Evolutionary conservation across 2,797 vertebrate species (phyloP), one percentile per base, ranked within the genome.

Genomic region (Echeneis naucrates): DNA sequence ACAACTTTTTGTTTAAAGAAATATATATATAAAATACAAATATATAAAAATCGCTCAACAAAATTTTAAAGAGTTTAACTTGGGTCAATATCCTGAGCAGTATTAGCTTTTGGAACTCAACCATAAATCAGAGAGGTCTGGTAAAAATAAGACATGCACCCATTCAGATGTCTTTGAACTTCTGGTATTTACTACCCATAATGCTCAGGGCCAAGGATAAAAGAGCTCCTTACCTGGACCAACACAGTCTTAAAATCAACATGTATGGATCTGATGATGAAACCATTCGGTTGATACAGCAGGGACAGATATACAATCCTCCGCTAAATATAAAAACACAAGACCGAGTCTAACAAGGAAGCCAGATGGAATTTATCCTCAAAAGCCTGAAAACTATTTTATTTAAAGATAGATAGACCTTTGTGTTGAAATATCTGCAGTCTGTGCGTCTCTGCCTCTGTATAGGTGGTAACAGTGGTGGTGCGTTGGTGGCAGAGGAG

Each of bases 401-500:
- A 51, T 30, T 52, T 52, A 9, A 52, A 30, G n/a, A n/a, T n/a
- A n/a, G n/a, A n/a, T n/a, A n/a, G n/a, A n/a, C n/a, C n/a, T 23
- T 51, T 32, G 45, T 70, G 23, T 26, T 63, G 19, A 72, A 53
- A 33, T 27, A 53, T 38, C 42, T 50, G 2, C 48, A 54, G 64
- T 62, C 60, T 48, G 42, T 55, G 47, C 14, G 23, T 33, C 5
- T 81, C 44, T 81, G 40, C 82, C 5, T 69, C 42, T 45, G 40
- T 58, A 23, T 81, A 94, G 94, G 87, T 47, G 80, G 80, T 2
- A 63, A 60, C 16, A 61, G 58, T 21, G 68, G 47, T 6, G 33
- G 62, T 2, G 69, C n/a, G n/a, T n/a, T 55, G 45, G 72, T 48
- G 40, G 88, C 77, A 27, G 95, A 96, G 77, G 94, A 93, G 80